These are phyloP conservation scores for Chrysochloris asiatica DNA, from an alignment of 2,113 vertebrate species.

Conservation along the genomic window DNA sequence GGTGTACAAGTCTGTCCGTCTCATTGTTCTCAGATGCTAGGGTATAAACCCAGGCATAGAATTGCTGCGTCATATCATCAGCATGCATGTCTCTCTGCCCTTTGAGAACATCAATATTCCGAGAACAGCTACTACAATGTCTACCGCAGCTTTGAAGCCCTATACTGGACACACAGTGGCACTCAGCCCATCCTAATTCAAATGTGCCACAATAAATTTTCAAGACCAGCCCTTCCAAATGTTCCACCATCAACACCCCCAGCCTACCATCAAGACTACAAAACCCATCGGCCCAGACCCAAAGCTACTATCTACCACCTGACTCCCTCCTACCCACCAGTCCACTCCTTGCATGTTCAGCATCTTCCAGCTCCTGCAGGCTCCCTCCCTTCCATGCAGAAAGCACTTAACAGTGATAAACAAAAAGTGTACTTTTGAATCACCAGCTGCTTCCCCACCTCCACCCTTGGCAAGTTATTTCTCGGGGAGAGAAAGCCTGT, in stretches of 20 bases:
- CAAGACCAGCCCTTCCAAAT: neutral
- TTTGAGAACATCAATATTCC: neutral
- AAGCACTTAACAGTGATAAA: conserved; percentile 63
- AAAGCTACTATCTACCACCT: accelerated
- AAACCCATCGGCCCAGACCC: neutral
- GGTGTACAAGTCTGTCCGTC: neutral
- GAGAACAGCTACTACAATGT: neutral
- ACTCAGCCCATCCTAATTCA: neutral
- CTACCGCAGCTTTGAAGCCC: neutral
- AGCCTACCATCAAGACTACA: neutral
- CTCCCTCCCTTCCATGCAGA: neutral
- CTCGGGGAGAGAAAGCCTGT: conserved; percentile 77
- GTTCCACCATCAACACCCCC: neutral
- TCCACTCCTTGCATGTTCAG: neutral
- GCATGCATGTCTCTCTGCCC: neutral
- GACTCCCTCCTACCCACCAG: too few species aligned
- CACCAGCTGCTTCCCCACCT: conserved; percentile 71
- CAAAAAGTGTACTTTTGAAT: conserved; percentile 67
- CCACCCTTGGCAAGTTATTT: conserved; percentile 85
- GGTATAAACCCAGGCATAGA: neutral
- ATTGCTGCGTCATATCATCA: neutral
- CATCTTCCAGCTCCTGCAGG: neutral
- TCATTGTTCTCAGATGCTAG: neutral
- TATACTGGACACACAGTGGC: neutral
- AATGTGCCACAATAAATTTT: neutral